Conservation (phyloP, 2,888 invertebrate genomes). For the Tillus elongatus region DNA sequence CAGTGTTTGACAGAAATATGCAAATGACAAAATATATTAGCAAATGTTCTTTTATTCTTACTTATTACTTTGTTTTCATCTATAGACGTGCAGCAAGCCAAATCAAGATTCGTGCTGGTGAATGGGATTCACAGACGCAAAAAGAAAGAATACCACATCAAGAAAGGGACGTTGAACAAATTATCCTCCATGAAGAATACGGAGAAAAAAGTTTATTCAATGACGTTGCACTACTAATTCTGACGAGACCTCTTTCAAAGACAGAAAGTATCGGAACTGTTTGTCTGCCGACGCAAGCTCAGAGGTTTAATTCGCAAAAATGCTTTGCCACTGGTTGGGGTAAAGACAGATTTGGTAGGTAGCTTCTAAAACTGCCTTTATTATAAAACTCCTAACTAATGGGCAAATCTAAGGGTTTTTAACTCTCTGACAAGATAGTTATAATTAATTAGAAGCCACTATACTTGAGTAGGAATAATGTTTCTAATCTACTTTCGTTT, state of each 20-base stretch:
- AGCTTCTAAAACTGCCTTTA: constrained; percentile 4
- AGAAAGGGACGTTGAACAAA: constrained; percentile 47
- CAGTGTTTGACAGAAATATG: no score
- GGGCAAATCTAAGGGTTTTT: no score
- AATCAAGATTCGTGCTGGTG: constrained; percentile 52
- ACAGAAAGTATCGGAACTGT: constrained; percentile 57
- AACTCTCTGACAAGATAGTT: constrained; percentile 1
- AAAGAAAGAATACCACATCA: constrained; percentile 55
- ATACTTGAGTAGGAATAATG: no score
- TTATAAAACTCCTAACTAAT: not conserved
- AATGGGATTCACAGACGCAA: constrained; percentile 66
- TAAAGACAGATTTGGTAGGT: constrained; percentile 54
- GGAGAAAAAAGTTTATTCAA: constrained; percentile 49
- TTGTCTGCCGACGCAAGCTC: constrained; percentile 53
- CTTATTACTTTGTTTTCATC: no score
- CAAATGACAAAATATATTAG: no score
- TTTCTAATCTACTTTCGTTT: no score
- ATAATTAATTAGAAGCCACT: constrained; percentile 5
- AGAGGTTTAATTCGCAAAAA: constrained; percentile 42
- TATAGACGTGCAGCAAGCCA: no score
- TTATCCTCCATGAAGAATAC: constrained; percentile 47
- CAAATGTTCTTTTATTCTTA: no score
- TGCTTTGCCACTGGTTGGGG: constrained; percentile 73
- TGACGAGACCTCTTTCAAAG: constrained; percentile 47
- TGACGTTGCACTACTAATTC: constrained; percentile 56